Base-by-base conservation (phyloP, 2,888 invertebrate species). In the Adineta ricciae region DNA sequence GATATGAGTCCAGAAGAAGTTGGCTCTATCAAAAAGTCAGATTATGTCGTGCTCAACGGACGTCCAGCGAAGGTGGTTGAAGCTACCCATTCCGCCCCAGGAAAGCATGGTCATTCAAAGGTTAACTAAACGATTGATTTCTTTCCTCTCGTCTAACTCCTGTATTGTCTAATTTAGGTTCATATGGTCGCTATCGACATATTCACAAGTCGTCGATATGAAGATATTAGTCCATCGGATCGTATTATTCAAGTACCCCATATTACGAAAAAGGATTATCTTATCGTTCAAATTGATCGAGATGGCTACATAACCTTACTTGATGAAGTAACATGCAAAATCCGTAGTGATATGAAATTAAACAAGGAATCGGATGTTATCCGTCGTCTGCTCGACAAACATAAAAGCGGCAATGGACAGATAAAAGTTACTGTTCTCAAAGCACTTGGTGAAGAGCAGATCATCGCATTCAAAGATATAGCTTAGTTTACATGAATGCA, bases 71-170 rank as follows among this genome's bases (percentile, higher is more conserved):
- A 78, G 4, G 78, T 78, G 1, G 78, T 78, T 41, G 78, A 78
- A 41, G 41, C 41, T 3, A 41, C 78, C 24, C 78, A 78, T 41
- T 38, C 78, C 0, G 16, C 38, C 9, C 78, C 78, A 41, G 78
- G 78, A 24, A 78, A 78, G n/a, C 78, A 78, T 41, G 78, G 78
- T 78, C 78, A 78, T 41, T 1, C 78, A 38, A 78, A 78, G 78
- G 41, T 36, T 24, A 24, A 36, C 21, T 73, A 7, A 19, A 14
- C 2, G 32, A 64, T 64, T 64, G 16, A 32, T 64, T 64, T 56
- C 9, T 56, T 11, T 56, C 27, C 7, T 27, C 11, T 7, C 27
- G 0, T 64, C 14, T 32, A 7, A 16, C 14, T 32, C 1, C 32
- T 8, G 2, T 27, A 32, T 64, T 8, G 27, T 64, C 32, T n/a